Evolutionary conservation across 2,888 invertebrate species (phyloP).

Genomic region (Parascotia fuliginaria): DNA sequence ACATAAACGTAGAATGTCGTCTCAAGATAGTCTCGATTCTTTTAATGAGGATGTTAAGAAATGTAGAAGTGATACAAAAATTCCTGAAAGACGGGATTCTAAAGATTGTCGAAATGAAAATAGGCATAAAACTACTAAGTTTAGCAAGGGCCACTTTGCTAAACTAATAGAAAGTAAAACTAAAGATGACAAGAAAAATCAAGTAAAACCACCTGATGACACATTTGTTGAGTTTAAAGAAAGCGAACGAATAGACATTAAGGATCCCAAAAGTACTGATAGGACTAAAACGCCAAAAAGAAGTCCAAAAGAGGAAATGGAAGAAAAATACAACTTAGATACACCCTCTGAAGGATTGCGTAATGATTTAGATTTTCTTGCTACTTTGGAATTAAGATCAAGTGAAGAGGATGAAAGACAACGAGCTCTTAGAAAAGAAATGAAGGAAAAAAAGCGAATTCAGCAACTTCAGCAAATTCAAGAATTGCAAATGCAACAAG

Average conservation of each 20-base stretch:
- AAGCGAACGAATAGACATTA: conserved; percentile 55
- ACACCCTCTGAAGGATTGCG: conserved; percentile 64
- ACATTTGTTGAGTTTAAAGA: conserved; percentile 68
- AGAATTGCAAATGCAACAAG: conserved; percentile 81
- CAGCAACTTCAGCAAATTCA: conserved; percentile 81
- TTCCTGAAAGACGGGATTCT: conserved; percentile 88
- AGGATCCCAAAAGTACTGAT: conserved; percentile 54
- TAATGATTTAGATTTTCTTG: conserved; percentile 86
- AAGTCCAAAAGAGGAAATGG: conserved; percentile 58
- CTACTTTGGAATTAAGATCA: conserved; percentile 84
- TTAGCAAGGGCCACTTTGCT: conserved; percentile 85
- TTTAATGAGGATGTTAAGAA: conserved; percentile 87
- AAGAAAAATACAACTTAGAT: conserved; percentile 57
- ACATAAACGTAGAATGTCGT: conserved; percentile 91
- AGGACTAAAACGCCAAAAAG: conserved; percentile 61
- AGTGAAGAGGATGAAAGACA: conserved; percentile 87
- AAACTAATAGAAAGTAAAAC: conserved; percentile 87
- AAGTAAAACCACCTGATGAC: conserved; percentile 79
- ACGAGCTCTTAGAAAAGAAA: conserved; percentile 82
- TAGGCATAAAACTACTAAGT: conserved; percentile 82
- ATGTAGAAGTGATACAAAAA: conserved; percentile 84
- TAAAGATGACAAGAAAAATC: conserved; percentile 86
- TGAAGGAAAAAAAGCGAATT: conserved; percentile 84
- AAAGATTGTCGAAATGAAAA: conserved; percentile 86
- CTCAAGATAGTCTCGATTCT: conserved; percentile 88